A percentile compares a stretch with the other conserved stretches of the same genome.
These are phyloP conservation scores for Nerophis lumbriciformis DNA, from an alignment of 2,113 vertebrate species.

Conservation along the genomic window DNA sequence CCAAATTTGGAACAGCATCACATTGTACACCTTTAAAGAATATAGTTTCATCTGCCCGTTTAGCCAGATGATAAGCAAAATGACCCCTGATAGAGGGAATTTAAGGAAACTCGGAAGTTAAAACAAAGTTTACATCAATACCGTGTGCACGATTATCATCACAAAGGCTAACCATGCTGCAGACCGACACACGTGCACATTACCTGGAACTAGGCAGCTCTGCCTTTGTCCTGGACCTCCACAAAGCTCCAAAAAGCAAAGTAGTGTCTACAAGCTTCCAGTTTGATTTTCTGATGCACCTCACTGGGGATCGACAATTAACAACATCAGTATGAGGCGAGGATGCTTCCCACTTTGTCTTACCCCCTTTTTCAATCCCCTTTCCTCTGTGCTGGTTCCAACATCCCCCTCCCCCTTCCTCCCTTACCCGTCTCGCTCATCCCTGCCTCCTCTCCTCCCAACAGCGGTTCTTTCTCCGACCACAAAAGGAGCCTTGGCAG, in stretches of 20 bases:
- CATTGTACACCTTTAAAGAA: too few relatives aligned
- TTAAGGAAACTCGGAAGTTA: too few relatives aligned
- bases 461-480: conserved; percentile 36
- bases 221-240: conserved; percentile 39
- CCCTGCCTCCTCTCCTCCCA: conserved; percentile 7
- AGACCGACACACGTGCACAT: conserved; percentile 5
- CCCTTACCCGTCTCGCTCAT: conserved; percentile 1
- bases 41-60: too few relatives aligned
- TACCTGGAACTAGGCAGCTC: conserved; percentile 51
- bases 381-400: conserved; percentile 28
- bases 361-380: conserved; percentile 31
- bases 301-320: conserved; percentile 7
- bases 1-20: too few relatives aligned
- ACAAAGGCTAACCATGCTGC: background rate
- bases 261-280: conserved; percentile 15
- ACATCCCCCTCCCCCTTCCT: conserved; percentile 17
- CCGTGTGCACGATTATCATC: background rate
- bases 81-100: too few relatives aligned
- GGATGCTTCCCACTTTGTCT: conserved; percentile 47
- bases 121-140: background rate
- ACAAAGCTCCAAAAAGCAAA: conserved; percentile 26
- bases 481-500: conserved; percentile 45
- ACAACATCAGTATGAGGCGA: conserved; percentile 29
- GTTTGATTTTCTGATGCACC: conserved; percentile 34
- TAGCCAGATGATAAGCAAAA: too few relatives aligned